phyloP scores from a whole-genome alignment of 1,140 invertebrate species.

The Drosophila tani region DNA sequence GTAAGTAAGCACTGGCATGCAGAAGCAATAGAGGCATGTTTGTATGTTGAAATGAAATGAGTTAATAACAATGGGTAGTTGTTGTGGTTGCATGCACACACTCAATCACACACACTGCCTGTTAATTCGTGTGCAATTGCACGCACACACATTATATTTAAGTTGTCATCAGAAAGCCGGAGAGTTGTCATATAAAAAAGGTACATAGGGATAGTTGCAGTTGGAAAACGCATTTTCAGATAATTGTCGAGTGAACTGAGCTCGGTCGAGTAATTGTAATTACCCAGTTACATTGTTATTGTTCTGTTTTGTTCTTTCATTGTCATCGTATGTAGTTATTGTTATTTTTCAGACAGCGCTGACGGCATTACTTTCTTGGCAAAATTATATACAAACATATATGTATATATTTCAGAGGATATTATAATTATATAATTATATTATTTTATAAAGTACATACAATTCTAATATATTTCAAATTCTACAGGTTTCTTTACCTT shows the following conservation, averaged over 20 bases:
- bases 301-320: slow-evolving; percentile 43
- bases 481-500: too few species aligned
- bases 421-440: too few species aligned
- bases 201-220: slow-evolving; percentile 62
- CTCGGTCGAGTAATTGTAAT: slow-evolving; percentile 43
- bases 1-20: not conserved
- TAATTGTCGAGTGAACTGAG: slow-evolving; percentile 59
- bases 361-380: not conserved
- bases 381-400: not conserved
- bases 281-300: slow-evolving; percentile 65
- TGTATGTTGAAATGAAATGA: slow-evolving; percentile 3
- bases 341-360: slow-evolving; percentile 1
- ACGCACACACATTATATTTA: slow-evolving; percentile 58
- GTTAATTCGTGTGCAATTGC: slow-evolving; percentile 11
- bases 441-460: too few species aligned
- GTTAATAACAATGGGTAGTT: slow-evolving; percentile 29
- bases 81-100: slow-evolving; percentile 21
- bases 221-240: slow-evolving; percentile 71
- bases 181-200: slow-evolving; percentile 52
- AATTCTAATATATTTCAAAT: too few species aligned
- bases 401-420: too few species aligned
- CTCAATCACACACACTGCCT: slow-evolving; percentile 2
- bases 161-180: slow-evolving; percentile 68
- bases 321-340: slow-evolving; percentile 44
- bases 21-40: not conserved